Conservation (phyloP, 1,140 invertebrate species). For the Saccostrea glomerata region DNA sequence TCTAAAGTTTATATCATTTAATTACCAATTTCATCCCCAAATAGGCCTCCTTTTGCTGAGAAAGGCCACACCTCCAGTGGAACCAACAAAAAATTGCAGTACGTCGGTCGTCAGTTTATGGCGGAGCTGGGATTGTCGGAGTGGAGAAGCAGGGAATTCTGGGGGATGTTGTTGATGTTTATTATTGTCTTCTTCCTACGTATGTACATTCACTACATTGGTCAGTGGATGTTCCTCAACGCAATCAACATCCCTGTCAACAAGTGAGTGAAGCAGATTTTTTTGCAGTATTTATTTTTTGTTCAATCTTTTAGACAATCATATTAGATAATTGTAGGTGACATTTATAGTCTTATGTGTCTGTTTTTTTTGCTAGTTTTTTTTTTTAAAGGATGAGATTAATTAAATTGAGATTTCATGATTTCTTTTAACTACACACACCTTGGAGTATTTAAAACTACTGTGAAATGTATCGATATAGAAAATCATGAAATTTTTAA, state of each 20-base stretch:
- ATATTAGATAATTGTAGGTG: too few relatives aligned
- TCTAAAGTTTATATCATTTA: background rate
- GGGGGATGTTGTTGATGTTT: slow-evolving; percentile 76
- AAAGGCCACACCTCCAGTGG: slow-evolving; percentile 66
- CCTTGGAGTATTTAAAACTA: too few relatives aligned
- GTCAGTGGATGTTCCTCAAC: slow-evolving; percentile 74
- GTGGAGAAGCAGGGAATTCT: slow-evolving; percentile 76
- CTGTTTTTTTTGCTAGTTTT: too few relatives aligned
- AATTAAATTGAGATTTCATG: too few relatives aligned
- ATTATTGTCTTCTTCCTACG: slow-evolving; percentile 72
- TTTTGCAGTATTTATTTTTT: background rate
- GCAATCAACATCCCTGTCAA: slow-evolving; percentile 75
- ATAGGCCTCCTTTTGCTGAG: slow-evolving; percentile 68
- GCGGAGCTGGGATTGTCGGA: slow-evolving; percentile 75
- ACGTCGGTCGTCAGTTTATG: slow-evolving; percentile 73
- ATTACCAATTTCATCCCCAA: background rate
- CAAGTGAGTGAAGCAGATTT: slow-evolving; percentile 67
- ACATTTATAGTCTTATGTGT: too few relatives aligned
- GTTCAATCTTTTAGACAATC: too few relatives aligned
- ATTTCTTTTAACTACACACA: too few relatives aligned
- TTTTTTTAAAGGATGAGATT: too few relatives aligned
- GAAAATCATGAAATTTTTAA: background rate
- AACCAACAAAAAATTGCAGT: slow-evolving; percentile 70
- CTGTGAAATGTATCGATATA: too few relatives aligned
- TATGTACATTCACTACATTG: slow-evolving; percentile 73